Evolutionary conservation across 2,113 vertebrate species (phyloP).

Genomic region (Hemibagrus wyckioides): DNA sequence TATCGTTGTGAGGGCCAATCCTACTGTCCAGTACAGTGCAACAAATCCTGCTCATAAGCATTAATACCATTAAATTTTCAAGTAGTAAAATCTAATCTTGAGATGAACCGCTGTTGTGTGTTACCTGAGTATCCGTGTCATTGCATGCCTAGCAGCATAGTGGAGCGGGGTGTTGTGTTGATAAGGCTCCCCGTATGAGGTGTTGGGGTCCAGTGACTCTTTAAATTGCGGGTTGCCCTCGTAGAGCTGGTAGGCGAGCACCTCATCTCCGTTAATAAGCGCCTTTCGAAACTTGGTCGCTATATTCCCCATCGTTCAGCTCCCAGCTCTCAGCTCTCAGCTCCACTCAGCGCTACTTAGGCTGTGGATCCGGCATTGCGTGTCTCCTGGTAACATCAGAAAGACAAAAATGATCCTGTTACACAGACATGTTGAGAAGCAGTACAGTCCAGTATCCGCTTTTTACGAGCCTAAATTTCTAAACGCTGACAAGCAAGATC

Average conservation of each 20-base stretch:
- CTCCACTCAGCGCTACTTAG: slow-evolving; percentile 71
- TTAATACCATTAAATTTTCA: not conserved
- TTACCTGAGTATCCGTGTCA: slow-evolving; percentile 94
- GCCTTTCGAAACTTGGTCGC: slow-evolving; percentile 98
- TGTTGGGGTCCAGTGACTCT: slow-evolving; percentile 96
- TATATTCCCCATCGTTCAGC: slow-evolving; percentile 88
- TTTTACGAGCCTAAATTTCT: not conserved
- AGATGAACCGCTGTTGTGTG: not conserved
- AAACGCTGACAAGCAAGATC: not conserved
- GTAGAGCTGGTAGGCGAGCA: slow-evolving; percentile 92
- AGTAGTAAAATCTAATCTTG: no score
- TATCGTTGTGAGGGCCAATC: not conserved
- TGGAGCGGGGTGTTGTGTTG: slow-evolving; percentile 98
- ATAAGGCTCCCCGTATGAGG: slow-evolving; percentile 96
- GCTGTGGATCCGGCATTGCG: slow-evolving; percentile 77
- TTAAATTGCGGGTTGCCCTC: slow-evolving; percentile 96
- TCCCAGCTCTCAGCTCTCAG: slow-evolving; percentile 54
- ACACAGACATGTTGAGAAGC: not conserved
- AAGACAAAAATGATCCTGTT: slow-evolving; percentile 25
- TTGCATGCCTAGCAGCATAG: slow-evolving; percentile 94
- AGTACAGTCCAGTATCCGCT: not conserved
- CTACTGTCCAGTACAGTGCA: not conserved
- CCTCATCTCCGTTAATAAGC: slow-evolving; percentile 94
- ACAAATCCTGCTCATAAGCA: not conserved
- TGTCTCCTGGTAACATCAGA: slow-evolving; percentile 67